Evolutionary conservation across 2,797 vertebrate species (phyloP).

Genomic region (Forpus xanthops): DNA sequence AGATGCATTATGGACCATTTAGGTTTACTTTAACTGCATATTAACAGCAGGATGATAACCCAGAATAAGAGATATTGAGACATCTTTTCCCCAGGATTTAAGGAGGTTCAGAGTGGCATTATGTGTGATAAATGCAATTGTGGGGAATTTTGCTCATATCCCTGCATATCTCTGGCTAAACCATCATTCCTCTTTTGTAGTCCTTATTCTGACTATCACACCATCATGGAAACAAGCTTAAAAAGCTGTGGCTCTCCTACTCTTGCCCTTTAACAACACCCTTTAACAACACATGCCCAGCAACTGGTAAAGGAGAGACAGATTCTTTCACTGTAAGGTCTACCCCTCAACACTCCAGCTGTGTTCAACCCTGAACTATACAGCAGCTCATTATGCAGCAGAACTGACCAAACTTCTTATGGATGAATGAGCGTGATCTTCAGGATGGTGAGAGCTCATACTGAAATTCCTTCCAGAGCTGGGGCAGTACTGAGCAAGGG

Average conservation of each 20-base stretch:
- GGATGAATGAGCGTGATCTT: neutral
- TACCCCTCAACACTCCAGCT: neutral
- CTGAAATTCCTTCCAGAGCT: neutral
- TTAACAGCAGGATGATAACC: neutral
- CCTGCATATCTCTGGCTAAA: neutral
- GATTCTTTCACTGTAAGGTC: neutral
- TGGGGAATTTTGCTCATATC: neutral
- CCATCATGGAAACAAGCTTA: neutral
- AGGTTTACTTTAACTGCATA: conserved; percentile 3
- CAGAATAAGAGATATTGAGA: neutral
- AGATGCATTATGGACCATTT: neutral
- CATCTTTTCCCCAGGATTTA: neutral
- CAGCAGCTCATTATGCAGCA: neutral
- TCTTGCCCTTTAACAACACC: neutral
- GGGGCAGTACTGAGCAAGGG: neutral
- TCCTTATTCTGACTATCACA: neutral
- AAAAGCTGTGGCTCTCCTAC: neutral
- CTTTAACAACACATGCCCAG: neutral
- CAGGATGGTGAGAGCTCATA: neutral
- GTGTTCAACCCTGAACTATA: neutral
- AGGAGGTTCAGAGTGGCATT: neutral
- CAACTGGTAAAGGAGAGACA: neutral
- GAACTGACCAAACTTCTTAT: neutral
- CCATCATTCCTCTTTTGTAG: neutral
- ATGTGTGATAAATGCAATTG: neutral